Evolutionary conservation across 1,140 invertebrate genomes (phyloP).

Genomic region (Drosophila pseudoananassae): DNA sequence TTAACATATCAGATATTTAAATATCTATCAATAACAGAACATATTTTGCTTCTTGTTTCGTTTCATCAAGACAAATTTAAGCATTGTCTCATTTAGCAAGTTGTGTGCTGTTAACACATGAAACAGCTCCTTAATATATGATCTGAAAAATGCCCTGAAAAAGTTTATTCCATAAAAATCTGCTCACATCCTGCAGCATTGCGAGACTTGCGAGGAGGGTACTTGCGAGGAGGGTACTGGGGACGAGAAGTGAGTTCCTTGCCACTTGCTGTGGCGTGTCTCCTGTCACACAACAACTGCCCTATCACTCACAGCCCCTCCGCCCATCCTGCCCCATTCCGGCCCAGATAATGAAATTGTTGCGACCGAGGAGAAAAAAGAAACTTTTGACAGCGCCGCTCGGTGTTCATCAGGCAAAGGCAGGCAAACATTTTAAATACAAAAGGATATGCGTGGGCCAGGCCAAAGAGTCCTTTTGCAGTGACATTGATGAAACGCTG

Average conservation of each 20-base stretch:
- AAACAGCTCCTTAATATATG: slow-evolving; percentile 50
- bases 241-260: slow-evolving; percentile 25
- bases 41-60: no score
- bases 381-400: slow-evolving; percentile 61
- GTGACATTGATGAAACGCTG: slow-evolving; percentile 80
- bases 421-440: slow-evolving; percentile 80
- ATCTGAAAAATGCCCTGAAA: slow-evolving; percentile 60
- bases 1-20: not conserved
- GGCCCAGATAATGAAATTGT: slow-evolving; percentile 77
- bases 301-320: slow-evolving; percentile 51
- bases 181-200: slow-evolving; percentile 32
- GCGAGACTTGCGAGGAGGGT: not conserved
- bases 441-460: slow-evolving; percentile 80
- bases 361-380: slow-evolving; percentile 45
- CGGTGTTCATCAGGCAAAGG: slow-evolving; percentile 66
- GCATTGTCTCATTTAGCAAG: slow-evolving; percentile 6
- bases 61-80: not conserved
- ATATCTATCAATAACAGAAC: no score
- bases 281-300: slow-evolving; percentile 66
- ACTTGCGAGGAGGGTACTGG: not conserved
- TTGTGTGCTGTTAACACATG: no score
- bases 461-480: slow-evolving; percentile 55
- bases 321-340: slow-evolving; percentile 19
- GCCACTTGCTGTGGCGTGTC: slow-evolving; percentile 60
- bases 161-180: slow-evolving; percentile 74